Evolutionary conservation across 2,113 vertebrate species (phyloP).

Genomic region (Corythoichthys intestinalis): DNA sequence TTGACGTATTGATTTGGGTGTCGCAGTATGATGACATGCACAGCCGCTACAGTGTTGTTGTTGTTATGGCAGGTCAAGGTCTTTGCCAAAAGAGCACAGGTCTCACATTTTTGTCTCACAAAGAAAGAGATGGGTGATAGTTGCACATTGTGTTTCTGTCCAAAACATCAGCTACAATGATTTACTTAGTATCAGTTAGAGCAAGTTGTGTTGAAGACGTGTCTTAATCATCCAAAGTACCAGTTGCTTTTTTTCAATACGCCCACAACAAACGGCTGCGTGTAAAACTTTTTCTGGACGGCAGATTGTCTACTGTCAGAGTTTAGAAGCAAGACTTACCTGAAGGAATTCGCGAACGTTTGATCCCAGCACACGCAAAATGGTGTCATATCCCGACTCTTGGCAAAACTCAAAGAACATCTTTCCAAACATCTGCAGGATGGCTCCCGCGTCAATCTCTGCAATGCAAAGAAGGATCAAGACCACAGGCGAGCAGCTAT

Average conservation of each 20-base stretch:
- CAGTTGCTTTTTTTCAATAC: not conserved
- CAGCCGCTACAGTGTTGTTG: no score
- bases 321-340: slow-evolving; percentile 66
- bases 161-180: no score
- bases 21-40: no score
- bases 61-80: no score
- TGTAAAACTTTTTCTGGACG: not conserved
- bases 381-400: slow-evolving; percentile 98
- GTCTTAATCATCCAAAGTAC: no score
- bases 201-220: no score
- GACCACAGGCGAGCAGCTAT: not conserved
- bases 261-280: not conserved
- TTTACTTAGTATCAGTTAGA: no score
- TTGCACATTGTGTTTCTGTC: not conserved
- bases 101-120: no score
- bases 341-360: slow-evolving; percentile 98
- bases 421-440: slow-evolving; percentile 98
- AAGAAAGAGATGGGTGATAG: no score
- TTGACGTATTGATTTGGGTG: no score
- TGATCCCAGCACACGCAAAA: slow-evolving; percentile 91
- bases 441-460: slow-evolving; percentile 95
- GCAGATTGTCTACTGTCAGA: not conserved
- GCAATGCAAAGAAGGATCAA: slow-evolving; percentile 10
- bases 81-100: no score
- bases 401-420: slow-evolving; percentile 99